phyloP scores from a whole-genome alignment of 2,888 invertebrate species.

The Timandra comae region DNA sequence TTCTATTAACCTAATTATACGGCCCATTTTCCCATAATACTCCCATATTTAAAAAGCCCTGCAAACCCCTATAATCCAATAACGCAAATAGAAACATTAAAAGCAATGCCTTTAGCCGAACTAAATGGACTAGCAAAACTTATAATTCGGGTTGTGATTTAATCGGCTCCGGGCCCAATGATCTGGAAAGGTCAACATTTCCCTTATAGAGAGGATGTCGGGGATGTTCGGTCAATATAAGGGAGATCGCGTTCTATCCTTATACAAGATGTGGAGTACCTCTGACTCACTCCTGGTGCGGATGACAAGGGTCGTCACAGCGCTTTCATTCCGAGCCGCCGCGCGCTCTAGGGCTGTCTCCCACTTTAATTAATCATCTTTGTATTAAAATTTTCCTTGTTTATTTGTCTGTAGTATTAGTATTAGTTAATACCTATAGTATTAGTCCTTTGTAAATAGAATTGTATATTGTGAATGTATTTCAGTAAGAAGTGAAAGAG shows the following conservation, averaged over 20 bases:
- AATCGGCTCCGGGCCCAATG: constrained; percentile 7
- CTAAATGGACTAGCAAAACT: background rate
- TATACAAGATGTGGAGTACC: constrained; percentile 37
- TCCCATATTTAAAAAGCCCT: no score
- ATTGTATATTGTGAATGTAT: no score
- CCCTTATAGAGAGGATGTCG: constrained; percentile 16
- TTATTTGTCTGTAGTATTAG: no score
- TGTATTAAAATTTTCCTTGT: no score
- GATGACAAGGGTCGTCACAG: constrained; percentile 57
- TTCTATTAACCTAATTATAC: no score
- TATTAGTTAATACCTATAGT: no score
- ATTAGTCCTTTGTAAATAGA: no score
- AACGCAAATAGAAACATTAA: no score
- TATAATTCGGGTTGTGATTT: constrained; percentile 6
- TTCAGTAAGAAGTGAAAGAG: no score
- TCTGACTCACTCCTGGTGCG: constrained; percentile 35
- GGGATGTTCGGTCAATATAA: constrained; percentile 26
- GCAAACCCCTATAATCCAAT: no score
- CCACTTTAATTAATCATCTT: background rate
- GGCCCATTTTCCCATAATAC: no score
- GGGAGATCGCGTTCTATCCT: constrained; percentile 11
- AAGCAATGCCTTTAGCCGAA: background rate
- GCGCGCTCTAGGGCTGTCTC: constrained; percentile 35
- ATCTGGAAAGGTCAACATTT: constrained; percentile 14
- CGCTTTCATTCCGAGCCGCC: constrained; percentile 44